Evolutionary conservation across 2,113 vertebrate genomes (phyloP).

Genomic region (Gobiocypris rarus): DNA sequence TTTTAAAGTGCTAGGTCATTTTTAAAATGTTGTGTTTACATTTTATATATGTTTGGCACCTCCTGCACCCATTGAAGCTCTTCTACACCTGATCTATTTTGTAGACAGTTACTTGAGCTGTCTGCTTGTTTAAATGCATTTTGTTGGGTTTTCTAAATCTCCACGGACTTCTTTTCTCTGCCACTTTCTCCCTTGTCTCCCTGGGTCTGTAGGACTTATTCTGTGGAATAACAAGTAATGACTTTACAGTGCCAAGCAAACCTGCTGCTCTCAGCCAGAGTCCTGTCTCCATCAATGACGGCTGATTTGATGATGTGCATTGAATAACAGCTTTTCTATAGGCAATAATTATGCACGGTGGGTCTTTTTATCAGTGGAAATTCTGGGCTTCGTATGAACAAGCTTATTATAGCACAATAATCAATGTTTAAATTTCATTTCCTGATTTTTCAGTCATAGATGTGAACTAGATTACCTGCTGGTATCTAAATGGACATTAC

Average conservation of each 20-base stretch:
- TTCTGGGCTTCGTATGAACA: not conserved
- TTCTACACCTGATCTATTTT: not conserved
- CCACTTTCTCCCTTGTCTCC: slow-evolving; percentile 20
- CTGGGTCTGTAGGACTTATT: not conserved
- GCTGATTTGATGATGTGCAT: slow-evolving; percentile 27
- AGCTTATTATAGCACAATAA: not conserved
- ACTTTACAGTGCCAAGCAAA: slow-evolving; percentile 41
- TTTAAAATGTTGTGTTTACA: not conserved
- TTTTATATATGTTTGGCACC: not conserved
- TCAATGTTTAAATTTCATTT: not conserved
- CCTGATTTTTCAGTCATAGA: not conserved
- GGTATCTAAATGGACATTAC: not conserved
- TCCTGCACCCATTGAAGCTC: not conserved
- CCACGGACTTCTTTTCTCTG: not conserved
- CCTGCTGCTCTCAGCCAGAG: slow-evolving; percentile 40
- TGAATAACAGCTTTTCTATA: slow-evolving; percentile 14
- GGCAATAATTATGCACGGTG: not conserved
- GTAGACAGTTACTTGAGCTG: not conserved
- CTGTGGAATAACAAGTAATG: slow-evolving; percentile 49
- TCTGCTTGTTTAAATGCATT: slow-evolving; percentile 2
- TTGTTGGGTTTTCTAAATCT: slow-evolving; percentile 30
- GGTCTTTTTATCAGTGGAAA: not conserved
- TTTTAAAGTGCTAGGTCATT: not conserved
- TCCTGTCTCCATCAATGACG: slow-evolving; percentile 13
- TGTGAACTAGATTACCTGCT: not conserved